Evolutionary conservation across 53 echinoderm and acorn worm species (phyloP).

Genomic region (Echinometra lucunter): DNA sequence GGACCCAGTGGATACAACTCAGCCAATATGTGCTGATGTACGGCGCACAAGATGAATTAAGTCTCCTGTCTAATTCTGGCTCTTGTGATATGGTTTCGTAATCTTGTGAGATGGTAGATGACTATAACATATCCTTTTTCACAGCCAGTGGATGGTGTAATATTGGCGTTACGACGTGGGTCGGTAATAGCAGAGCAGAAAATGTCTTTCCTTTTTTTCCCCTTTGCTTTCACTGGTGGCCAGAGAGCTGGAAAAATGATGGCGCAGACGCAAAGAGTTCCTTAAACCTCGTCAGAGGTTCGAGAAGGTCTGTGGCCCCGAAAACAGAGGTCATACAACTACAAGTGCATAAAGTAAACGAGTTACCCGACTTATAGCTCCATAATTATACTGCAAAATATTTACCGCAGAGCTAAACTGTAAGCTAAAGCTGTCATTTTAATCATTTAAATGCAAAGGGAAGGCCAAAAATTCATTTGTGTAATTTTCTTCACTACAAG

Average conservation of each 20-base stretch:
- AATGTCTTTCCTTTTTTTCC: slow-evolving; percentile 29
- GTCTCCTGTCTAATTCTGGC: slow-evolving; percentile 53
- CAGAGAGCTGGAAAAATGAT: slow-evolving; percentile 26
- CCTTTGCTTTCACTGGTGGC: background rate
- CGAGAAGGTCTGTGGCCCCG: background rate
- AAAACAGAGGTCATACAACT: background rate
- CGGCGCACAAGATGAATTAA: background rate
- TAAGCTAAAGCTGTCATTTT: too few species aligned
- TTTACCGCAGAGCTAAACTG: too few species aligned
- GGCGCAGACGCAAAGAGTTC: background rate
- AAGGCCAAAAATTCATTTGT: too few species aligned
- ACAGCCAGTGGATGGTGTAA: slow-evolving; percentile 63
- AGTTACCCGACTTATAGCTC: too few species aligned
- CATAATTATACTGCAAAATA: too few species aligned
- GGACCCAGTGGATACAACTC: background rate
- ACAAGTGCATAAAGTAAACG: background rate
- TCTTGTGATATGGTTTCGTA: background rate
- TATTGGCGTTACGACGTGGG: slow-evolving; percentile 66
- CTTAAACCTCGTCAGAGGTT: too few species aligned
- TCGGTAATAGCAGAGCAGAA: slow-evolving; percentile 46
- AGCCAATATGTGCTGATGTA: background rate
- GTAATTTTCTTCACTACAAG: too few species aligned
- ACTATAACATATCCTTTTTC: slow-evolving; percentile 29
- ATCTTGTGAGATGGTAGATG: slow-evolving; percentile 1
- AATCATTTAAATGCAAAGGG: too few species aligned